phyloP scores from a whole-genome alignment of 1,140 invertebrate genomes.

The Bombus breviceps region DNA sequence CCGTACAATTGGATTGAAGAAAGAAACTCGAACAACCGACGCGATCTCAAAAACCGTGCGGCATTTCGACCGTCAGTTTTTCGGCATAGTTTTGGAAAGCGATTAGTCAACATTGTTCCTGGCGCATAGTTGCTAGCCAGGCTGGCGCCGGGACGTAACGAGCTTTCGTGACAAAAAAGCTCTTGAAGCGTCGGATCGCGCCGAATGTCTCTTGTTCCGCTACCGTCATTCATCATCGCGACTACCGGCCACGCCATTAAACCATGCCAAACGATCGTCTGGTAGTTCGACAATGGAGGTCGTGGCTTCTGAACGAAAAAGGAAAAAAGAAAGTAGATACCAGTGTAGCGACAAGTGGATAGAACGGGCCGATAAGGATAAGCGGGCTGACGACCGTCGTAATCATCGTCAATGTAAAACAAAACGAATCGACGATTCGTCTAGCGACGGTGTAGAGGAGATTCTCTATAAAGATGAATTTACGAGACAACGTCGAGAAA shows the following conservation, averaged over 20 bases:
- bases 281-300: conserved; percentile 48
- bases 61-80: conserved; percentile 56
- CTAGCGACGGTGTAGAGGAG: not conserved
- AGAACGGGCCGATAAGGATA: not conserved
- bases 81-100: conserved; percentile 69
- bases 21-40: conserved; percentile 24
- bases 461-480: conserved; percentile 23
- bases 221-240: conserved; percentile 76
- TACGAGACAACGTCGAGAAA: not conserved
- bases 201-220: conserved; percentile 62
- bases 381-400: not conserved
- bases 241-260: conserved; percentile 53
- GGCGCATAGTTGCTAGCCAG: conserved; percentile 67
- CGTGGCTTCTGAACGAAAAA: conserved; percentile 1
- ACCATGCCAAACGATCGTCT: conserved; percentile 49
- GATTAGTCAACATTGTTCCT: conserved; percentile 71
- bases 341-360: not conserved
- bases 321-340: not conserved
- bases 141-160: conserved; percentile 74
- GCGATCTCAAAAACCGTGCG: conserved; percentile 53
- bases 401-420: no score
- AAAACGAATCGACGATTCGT: no score
- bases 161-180: conserved; percentile 73
- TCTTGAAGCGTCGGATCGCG: conserved; percentile 63
- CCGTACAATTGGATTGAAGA: no score